A percentile compares a stretch with the other conserved stretches of the same genome.
Evolutionary conservation across 2,888 invertebrate species (phyloP).

Genomic region (Nineta flava): DNA sequence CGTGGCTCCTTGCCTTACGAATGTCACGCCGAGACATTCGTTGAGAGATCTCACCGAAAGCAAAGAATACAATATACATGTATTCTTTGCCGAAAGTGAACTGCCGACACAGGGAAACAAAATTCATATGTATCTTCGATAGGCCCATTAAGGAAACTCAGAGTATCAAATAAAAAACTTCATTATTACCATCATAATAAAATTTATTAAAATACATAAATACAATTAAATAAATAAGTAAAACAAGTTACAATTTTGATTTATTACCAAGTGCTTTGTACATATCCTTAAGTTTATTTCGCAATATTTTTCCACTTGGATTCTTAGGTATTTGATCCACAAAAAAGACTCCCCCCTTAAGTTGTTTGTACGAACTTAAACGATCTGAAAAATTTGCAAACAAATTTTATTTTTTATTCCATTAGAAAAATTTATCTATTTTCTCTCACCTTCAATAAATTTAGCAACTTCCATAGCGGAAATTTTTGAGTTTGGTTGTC

Average conservation of each 20-base stretch:
- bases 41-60: no score
- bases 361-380: conserved; percentile 40
- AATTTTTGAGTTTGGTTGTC: conserved; percentile 20
- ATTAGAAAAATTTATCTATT: conserved; percentile 23
- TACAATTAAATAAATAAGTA: no score
- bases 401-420: conserved; percentile 14
- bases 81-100: no score
- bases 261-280: conserved; percentile 23
- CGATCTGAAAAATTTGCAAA: conserved; percentile 15
- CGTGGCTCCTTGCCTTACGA: no score
- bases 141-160: no score
- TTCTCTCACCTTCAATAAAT: conserved; percentile 26
- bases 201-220: no score
- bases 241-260: neutral
- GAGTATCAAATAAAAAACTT: no score
- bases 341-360: conserved; percentile 51
- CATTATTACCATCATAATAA: no score
- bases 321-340: conserved; percentile 49
- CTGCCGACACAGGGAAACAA: no score
- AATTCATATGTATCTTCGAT: no score
- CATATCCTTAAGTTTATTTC: conserved; percentile 39
- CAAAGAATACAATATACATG: no score
- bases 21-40: no score
- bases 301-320: conserved; percentile 50
- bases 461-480: conserved; percentile 22